Percentiles rank a stretch among this genome's conserved stretches.
Evolutionary conservation across 2,113 vertebrate species (phyloP).

Genomic region (Bos javanicus): DNA sequence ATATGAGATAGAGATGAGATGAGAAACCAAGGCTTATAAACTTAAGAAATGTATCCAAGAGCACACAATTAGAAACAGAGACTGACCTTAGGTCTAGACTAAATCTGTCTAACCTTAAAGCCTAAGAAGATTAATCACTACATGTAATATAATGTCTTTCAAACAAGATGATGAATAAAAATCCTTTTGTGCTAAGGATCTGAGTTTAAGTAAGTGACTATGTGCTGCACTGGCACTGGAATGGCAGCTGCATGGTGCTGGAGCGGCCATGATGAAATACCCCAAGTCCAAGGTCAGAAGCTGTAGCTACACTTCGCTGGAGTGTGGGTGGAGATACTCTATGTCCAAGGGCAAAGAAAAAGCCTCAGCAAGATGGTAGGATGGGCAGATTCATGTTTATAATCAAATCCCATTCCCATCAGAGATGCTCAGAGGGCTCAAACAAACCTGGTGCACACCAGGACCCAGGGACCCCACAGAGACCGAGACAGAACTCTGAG

Average conservation of each 20-base stretch:
- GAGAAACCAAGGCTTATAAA: background rate
- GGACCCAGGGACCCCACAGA: background rate
- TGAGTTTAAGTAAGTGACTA: background rate
- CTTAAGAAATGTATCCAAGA: background rate
- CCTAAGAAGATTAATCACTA: background rate
- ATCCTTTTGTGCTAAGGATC: background rate
- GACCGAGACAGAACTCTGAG: background rate
- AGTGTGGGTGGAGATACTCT: accelerated
- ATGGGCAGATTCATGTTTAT: background rate
- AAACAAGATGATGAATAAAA: background rate
- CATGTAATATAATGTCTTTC: background rate
- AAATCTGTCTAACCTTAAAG: background rate
- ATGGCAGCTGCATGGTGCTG: background rate
- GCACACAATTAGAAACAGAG: background rate
- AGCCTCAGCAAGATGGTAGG: background rate
- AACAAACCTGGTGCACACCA: background rate
- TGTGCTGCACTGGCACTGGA: background rate
- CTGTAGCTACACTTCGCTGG: accelerated
- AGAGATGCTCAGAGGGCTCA: background rate
- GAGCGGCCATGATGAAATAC: background rate
- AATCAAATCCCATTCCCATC: background rate
- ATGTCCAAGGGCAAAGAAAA: background rate
- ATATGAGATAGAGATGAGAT: background rate
- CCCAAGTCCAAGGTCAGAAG: background rate
- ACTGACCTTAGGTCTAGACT: background rate